Evolutionary conservation across 2,113 vertebrate genomes (phyloP).

Genomic region (Blennius ocellaris): DNA sequence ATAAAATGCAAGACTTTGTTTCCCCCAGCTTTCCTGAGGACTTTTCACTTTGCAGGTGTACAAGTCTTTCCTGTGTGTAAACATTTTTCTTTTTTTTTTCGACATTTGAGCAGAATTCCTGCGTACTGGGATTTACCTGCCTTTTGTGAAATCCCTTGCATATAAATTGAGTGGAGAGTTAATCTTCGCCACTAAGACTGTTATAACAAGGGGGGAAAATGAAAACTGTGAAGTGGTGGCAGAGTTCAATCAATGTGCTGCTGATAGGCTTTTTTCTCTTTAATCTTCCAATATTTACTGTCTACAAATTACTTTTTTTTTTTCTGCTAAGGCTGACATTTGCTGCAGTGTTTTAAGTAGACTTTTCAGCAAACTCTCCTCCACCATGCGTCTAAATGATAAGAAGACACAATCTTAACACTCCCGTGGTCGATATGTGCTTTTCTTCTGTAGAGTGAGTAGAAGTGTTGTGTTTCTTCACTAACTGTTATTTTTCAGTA

Average conservation of each 20-base stretch:
- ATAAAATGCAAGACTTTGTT: neutral
- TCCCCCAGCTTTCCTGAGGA: neutral
- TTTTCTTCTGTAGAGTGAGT: neutral
- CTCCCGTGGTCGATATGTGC: neutral
- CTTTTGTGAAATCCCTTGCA: constrained; percentile 9
- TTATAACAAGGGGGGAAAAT: constrained; percentile 20
- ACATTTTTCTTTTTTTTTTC: neutral
- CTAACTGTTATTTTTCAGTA: neutral
- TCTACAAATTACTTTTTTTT: neutral
- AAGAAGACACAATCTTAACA: constrained; percentile 20
- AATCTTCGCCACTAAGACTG: constrained; percentile 17
- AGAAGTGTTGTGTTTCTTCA: neutral
- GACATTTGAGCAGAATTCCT: neutral
- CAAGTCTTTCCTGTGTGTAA: neutral
- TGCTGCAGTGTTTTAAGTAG: neutral
- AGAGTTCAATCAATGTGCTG: constrained; percentile 25
- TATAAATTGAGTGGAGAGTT: constrained; percentile 16
- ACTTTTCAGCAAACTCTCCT: neutral
- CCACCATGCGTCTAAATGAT: constrained; percentile 2
- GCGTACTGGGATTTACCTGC: constrained; percentile 4
- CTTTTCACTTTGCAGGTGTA: constrained; percentile 10
- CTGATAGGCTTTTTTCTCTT: neutral
- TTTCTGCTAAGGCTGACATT: neutral
- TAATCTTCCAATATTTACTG: constrained; percentile 22
- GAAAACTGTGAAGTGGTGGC: constrained; percentile 10